Evolutionary conservation across 1,140 invertebrate genomes (phyloP).

Genomic region (Lordiphosa mommai): DNA sequence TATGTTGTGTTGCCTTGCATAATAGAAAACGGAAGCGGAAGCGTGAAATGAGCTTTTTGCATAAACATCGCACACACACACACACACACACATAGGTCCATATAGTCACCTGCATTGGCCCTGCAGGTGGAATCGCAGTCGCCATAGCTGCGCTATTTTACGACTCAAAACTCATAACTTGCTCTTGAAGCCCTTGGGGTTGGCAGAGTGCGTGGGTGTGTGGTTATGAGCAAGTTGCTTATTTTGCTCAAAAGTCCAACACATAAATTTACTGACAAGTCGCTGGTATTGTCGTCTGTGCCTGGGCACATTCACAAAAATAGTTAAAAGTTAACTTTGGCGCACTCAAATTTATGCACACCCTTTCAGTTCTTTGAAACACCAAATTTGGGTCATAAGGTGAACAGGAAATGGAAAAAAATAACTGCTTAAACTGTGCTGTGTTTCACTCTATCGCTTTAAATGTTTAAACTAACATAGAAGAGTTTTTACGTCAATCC

Average conservation of each 20-base stretch:
- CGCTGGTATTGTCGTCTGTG: slow-evolving; percentile 36
- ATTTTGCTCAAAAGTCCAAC: slow-evolving; percentile 71
- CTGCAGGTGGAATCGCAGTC: slow-evolving; percentile 55
- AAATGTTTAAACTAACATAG: too few species aligned
- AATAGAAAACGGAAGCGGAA: slow-evolving; percentile 72
- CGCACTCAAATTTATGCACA: too few species aligned
- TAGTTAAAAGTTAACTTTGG: background rate
- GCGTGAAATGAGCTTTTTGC: slow-evolving; percentile 75
- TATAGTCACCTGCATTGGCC: slow-evolving; percentile 26
- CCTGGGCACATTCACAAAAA: slow-evolving; percentile 9
- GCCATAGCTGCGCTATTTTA: slow-evolving; percentile 57
- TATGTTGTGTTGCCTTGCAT: slow-evolving; percentile 29
- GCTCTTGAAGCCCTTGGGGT: slow-evolving; percentile 8
- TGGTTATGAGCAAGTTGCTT: slow-evolving; percentile 55
- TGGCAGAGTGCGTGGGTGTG: background rate
- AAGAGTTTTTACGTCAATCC: too few species aligned
- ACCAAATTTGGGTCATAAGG: background rate
- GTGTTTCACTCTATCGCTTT: too few species aligned
- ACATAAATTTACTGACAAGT: slow-evolving; percentile 62
- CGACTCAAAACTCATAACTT: slow-evolving; percentile 72
- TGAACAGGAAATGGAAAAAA: too few species aligned
- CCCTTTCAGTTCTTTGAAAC: too few species aligned
- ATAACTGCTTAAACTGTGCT: too few species aligned
- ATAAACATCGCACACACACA: slow-evolving; percentile 52
- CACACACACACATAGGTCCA: slow-evolving; percentile 17